phyloP scores from a whole-genome alignment of 2,113 vertebrate genomes.

The Plecturocebus donacophilus region DNA sequence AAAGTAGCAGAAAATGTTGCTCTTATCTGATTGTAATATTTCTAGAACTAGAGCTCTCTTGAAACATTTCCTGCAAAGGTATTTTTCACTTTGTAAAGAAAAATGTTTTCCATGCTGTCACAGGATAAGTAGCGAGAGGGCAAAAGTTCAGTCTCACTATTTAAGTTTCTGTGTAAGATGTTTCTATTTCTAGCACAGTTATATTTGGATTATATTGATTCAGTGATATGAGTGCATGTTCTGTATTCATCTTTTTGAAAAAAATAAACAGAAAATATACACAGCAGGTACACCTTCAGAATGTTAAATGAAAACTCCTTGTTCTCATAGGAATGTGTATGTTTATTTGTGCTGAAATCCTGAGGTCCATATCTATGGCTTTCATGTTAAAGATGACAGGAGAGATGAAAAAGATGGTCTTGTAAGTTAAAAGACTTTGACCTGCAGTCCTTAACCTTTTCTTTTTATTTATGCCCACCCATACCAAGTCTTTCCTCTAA shows the following conservation, averaged over 20 bases:
- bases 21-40: neutral
- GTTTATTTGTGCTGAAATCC: neutral
- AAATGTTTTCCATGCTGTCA: neutral
- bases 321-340: neutral
- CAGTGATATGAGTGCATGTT: neutral
- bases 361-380: neutral
- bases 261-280: neutral
- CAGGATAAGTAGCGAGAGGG: neutral
- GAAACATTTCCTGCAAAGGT: constrained; percentile 25
- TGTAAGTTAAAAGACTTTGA: neutral
- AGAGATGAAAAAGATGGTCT: neutral
- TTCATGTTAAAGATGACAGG: neutral
- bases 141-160: neutral
- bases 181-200: neutral
- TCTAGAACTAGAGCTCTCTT: neutral
- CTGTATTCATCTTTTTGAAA: neutral
- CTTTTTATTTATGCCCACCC: neutral
- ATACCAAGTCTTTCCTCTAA: neutral
- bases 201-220: neutral
- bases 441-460: neutral
- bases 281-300: neutral
- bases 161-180: neutral
- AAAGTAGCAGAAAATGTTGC: neutral
- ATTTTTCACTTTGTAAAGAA: constrained; percentile 32
- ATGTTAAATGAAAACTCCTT: neutral